phyloP scores from a whole-genome alignment of 2,113 vertebrate species.

The Gorsachius goisagi region DNA sequence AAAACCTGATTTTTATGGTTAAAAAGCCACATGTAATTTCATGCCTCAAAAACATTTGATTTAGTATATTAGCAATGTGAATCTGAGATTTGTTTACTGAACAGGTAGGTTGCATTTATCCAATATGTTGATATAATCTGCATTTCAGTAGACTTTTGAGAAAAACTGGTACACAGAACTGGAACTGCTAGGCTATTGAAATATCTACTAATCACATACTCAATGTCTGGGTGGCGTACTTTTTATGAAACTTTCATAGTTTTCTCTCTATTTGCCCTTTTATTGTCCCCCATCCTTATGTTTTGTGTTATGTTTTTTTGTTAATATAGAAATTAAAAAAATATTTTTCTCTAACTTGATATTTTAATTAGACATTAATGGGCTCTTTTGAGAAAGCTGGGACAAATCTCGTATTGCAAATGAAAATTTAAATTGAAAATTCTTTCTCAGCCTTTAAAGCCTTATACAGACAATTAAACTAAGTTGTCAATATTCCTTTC shows the following conservation, averaged over 20 bases:
- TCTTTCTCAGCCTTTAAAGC: not conserved
- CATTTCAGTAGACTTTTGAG: not conserved
- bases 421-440: not conserved
- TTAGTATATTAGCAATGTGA: not conserved
- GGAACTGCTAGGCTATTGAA: not conserved
- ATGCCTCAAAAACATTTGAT: not conserved
- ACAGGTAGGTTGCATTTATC: not conserved
- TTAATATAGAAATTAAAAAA: not conserved
- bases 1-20: not conserved
- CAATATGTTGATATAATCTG: not conserved
- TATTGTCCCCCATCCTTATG: accelerated
- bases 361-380: not conserved
- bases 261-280: not conserved
- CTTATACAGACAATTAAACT: not conserved
- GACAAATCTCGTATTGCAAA: not conserved
- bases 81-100: not conserved
- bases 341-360: not conserved
- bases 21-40: not conserved
- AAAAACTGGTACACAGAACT: not conserved
- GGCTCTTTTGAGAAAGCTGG: not conserved
- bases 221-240: not conserved
- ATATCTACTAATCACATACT: not conserved
- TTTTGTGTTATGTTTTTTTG: not conserved
- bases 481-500: not conserved
- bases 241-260: not conserved